Conservation (phyloP, 2,888 invertebrate genomes). For the Drymonia ruficornis region DNA sequence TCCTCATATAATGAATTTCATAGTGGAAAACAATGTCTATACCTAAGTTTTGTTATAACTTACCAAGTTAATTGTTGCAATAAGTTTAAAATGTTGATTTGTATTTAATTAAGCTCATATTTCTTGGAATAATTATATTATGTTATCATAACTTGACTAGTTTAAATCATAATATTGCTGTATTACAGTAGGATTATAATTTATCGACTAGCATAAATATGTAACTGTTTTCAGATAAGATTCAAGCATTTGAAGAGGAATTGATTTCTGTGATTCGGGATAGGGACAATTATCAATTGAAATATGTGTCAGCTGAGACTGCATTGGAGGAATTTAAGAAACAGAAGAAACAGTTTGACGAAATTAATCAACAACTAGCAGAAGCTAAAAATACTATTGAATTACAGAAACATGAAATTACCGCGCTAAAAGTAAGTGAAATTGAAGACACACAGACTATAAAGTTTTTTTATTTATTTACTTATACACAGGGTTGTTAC, state of each 20-base stretch:
- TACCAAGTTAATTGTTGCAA: no score
- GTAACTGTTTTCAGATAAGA: slow-evolving; percentile 53
- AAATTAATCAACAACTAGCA: slow-evolving; percentile 71
- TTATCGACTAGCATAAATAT: neutral
- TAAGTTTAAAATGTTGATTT: no score
- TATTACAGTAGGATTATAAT: neutral
- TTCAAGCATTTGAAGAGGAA: slow-evolving; percentile 78
- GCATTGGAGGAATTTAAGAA: slow-evolving; percentile 83
- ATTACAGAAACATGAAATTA: slow-evolving; percentile 73
- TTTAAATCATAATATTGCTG: neutral
- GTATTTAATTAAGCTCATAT: no score
- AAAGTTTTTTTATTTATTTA: no score
- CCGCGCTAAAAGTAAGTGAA: slow-evolving; percentile 67
- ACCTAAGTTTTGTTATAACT: no score
- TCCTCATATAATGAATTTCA: no score
- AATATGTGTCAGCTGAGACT: slow-evolving; percentile 78
- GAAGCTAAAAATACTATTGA: slow-evolving; percentile 74
- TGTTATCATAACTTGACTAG: neutral
- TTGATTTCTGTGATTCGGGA: slow-evolving; percentile 74
- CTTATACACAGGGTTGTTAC: no score
- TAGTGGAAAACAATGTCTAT: no score
- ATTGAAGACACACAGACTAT: neutral
- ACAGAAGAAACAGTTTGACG: slow-evolving; percentile 82
- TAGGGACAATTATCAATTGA: slow-evolving; percentile 74
- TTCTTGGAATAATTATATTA: neutral